Conservation (phyloP, 2,797 vertebrate species). For the Tamandua tetradactyla region DNA sequence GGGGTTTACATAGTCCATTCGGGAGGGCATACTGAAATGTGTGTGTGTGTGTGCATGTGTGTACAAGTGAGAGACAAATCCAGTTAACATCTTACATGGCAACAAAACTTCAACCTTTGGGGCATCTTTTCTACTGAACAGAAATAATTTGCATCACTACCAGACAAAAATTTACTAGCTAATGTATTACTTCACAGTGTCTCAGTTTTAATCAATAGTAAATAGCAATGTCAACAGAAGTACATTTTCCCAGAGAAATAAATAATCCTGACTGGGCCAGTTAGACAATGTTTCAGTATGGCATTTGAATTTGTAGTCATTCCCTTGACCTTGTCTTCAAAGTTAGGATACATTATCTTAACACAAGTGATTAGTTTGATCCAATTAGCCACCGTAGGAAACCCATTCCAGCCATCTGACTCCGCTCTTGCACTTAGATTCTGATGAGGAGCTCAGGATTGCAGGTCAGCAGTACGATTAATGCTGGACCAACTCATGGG, state of each 20-base stretch:
- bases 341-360: not conserved
- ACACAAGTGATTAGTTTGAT: not conserved
- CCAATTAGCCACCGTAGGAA: not conserved
- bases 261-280: not conserved
- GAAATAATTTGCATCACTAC: slow-evolving; percentile 11
- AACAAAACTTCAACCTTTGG: not conserved
- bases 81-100: not conserved
- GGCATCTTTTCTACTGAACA: not conserved
- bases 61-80: not conserved
- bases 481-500: too few species aligned
- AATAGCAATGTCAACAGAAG: slow-evolving; percentile 18
- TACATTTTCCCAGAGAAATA: not conserved
- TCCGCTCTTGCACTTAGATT: too few species aligned
- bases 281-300: not conserved
- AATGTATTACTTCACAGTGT: not conserved
- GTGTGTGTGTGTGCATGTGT: not conserved
- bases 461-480: rapidly evolving
- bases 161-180: slow-evolving; percentile 24
- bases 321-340: not conserved
- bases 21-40: not conserved
- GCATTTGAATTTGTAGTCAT: not conserved
- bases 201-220: slow-evolving; percentile 36
- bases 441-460: not conserved
- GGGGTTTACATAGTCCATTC: not conserved
- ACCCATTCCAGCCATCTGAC: not conserved